phyloP scores from a whole-genome alignment of 2,797 vertebrate genomes.

The Sebastes itinus region DNA sequence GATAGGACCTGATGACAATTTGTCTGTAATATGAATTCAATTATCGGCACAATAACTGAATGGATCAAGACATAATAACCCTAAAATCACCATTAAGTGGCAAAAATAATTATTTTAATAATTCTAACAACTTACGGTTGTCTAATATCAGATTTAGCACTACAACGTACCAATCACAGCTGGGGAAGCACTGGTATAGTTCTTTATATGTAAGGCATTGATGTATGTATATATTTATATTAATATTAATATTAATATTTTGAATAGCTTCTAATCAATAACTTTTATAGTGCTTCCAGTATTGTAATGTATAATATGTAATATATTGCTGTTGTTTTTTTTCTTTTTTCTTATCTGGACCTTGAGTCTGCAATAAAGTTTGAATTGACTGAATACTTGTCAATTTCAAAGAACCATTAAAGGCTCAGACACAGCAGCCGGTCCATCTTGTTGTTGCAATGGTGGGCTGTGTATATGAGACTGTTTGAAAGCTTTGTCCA shows the following conservation, averaged over 20 bases:
- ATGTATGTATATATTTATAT: no score
- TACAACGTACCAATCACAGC: no score
- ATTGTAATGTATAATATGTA: no score
- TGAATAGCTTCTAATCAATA: no score
- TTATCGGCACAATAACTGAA: background rate
- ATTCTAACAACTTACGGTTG: background rate
- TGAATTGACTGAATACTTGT: background rate
- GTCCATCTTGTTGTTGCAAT: background rate
- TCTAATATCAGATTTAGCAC: no score
- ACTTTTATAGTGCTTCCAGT: no score
- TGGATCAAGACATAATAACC: background rate
- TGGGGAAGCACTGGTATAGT: no score
- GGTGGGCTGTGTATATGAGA: background rate
- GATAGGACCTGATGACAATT: background rate
- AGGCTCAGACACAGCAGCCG: background rate
- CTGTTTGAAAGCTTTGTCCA: background rate
- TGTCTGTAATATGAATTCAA: background rate
- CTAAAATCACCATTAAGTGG: background rate
- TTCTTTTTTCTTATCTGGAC: no score
- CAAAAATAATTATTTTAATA: background rate
- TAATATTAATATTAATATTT: no score
- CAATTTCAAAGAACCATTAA: background rate
- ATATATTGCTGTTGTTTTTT: no score
- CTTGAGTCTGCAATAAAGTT: no score
- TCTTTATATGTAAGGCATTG: no score